Percentiles rank a stretch among this genome's conserved stretches.
Evolutionary conservation across 1,140 invertebrate species (phyloP).

Genomic region (Tyrophagus putrescentiae): DNA sequence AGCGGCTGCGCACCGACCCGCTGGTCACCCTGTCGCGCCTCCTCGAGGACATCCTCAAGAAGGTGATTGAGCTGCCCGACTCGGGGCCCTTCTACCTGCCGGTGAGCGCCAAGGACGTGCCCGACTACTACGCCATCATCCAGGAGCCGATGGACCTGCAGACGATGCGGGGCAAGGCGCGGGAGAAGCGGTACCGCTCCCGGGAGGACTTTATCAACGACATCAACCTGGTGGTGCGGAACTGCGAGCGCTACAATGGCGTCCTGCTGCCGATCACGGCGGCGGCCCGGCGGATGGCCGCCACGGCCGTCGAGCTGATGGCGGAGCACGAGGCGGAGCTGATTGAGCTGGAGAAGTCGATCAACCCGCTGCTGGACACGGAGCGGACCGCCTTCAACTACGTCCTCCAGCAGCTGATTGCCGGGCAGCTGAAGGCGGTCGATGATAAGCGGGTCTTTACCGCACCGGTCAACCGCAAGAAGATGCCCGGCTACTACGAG

Average conservation of each 20-base stretch:
- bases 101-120: constrained; percentile 81
- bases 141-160: constrained; percentile 91
- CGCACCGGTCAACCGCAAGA: constrained; percentile 88
- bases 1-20: constrained; percentile 86
- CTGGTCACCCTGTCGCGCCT: constrained; percentile 84
- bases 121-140: constrained; percentile 85
- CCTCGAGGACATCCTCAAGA: constrained; percentile 79
- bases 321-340: constrained; percentile 83
- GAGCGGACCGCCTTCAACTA: constrained; percentile 92
- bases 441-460: constrained; percentile 80
- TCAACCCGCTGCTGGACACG: constrained; percentile 94
- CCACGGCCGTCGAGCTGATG: constrained; percentile 63
- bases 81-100: constrained; percentile 79
- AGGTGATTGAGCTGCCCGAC: constrained; percentile 79
- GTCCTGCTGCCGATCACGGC: constrained; percentile 63
- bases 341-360: constrained; percentile 91
- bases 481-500: constrained; percentile 79
- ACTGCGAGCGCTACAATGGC: constrained; percentile 85
- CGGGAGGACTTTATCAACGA: constrained; percentile 85
- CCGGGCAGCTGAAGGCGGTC: constrained; percentile 69
- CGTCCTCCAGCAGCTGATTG: constrained; percentile 78
- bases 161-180: constrained; percentile 78
- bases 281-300: constrained; percentile 70
- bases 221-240: constrained; percentile 89
- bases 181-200: constrained; percentile 81